Percentiles rank a stretch among this genome's conserved stretches.
phyloP scores from a whole-genome alignment of 2,113 vertebrate genomes.

The Noctilio leporinus region DNA sequence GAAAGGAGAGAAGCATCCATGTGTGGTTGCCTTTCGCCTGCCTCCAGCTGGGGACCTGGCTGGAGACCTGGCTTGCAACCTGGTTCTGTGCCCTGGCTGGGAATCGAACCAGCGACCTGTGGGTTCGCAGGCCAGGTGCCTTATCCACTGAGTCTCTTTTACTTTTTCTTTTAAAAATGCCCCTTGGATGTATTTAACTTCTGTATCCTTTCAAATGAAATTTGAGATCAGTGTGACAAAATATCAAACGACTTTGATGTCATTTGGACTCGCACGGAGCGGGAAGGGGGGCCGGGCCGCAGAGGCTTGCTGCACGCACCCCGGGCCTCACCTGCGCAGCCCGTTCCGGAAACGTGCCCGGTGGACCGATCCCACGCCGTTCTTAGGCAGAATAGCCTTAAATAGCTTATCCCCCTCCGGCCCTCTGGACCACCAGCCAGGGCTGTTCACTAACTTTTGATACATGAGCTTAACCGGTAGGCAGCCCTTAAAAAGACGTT shows the following conservation, averaged over 20 bases:
- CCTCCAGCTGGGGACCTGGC: too few relatives aligned
- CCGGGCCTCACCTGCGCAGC: rapidly evolving
- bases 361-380: rapidly evolving
- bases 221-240: background rate
- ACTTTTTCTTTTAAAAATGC: background rate
- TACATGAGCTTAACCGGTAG: background rate
- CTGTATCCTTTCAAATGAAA: background rate
- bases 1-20: too few relatives aligned
- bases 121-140: too few relatives aligned
- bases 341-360: background rate
- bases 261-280: background rate
- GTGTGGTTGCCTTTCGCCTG: too few relatives aligned
- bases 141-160: too few relatives aligned
- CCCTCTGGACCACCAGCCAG: too few relatives aligned
- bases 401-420: background rate
- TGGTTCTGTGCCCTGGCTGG: too few relatives aligned
- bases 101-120: too few relatives aligned
- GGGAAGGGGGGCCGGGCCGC: too few relatives aligned
- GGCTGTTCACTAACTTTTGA: background rate
- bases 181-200: background rate
- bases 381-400: background rate
- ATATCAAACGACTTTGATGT: background rate
- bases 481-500: slow-evolving; percentile 10
- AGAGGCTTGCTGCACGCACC: background rate
- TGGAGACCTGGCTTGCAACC: too few relatives aligned